Conservation (phyloP, 2,113 vertebrate genomes). For the Gopherus flavomarginatus region DNA sequence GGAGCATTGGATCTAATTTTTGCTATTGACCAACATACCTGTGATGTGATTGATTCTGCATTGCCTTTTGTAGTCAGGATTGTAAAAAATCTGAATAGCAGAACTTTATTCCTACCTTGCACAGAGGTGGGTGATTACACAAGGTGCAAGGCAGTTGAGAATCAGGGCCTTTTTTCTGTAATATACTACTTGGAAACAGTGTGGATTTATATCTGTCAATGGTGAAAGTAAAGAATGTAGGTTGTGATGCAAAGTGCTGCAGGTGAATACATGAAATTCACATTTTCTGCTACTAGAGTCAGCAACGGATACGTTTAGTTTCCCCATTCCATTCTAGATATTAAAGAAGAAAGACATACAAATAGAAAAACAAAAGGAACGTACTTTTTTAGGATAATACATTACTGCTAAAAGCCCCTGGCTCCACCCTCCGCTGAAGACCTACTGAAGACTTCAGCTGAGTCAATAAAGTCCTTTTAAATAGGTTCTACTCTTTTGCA, state of each 20-base stretch:
- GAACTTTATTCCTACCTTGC: not conserved
- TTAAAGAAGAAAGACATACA: conserved; percentile 12
- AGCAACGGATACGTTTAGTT: not conserved
- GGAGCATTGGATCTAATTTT: not conserved
- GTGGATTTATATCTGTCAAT: not conserved
- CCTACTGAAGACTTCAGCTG: conserved; percentile 23
- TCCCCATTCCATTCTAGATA: not conserved
- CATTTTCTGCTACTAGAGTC: not conserved
- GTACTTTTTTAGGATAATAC: not conserved
- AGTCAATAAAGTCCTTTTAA: conserved; percentile 36
- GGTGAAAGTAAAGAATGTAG: not conserved
- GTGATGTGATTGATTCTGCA: not conserved
- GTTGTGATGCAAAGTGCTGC: not conserved
- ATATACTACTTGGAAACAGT: not conserved
- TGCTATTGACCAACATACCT: not conserved
- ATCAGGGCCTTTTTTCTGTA: not conserved
- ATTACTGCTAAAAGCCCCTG: not conserved
- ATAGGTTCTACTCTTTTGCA: not conserved
- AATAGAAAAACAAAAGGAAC: not conserved
- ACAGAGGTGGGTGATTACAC: not conserved
- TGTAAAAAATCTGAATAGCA: not conserved
- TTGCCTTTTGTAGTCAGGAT: not conserved
- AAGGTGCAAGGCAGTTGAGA: not conserved
- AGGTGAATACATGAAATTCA: not conserved
- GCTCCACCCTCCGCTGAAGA: not conserved